These are phyloP conservation scores for Panagrolaimus sp. DNA, from an alignment of 1,140 invertebrate genomes.

Conservation along the genomic window DNA sequence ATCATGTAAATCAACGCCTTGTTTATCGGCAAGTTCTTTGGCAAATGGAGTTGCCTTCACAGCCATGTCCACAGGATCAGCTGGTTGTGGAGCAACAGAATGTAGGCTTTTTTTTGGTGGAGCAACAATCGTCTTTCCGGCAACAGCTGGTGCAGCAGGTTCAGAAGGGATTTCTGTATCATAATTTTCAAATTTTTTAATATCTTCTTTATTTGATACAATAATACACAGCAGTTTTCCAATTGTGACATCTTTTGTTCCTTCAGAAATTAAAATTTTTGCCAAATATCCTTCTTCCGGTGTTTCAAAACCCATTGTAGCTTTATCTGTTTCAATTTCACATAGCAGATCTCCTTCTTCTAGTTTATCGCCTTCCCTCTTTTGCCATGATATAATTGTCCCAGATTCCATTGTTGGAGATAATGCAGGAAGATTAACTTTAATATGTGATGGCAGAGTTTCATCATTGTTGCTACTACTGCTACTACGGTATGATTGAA, in stretches of 20 bases:
- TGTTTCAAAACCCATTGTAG: conserved; percentile 99
- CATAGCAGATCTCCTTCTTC: conserved; percentile 84
- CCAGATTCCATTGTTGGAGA: conserved; percentile 98
- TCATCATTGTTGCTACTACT: too few species aligned
- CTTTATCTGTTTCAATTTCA: conserved; percentile 99
- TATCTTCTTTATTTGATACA: conserved; percentile 66
- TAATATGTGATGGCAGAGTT: conserved; percentile 65
- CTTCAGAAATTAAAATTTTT: conserved; percentile 77
- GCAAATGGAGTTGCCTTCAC: conserved; percentile 88
- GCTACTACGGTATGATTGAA: too few species aligned
- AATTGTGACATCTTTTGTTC: conserved; percentile 69
- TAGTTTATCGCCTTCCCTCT: conserved; percentile 78
- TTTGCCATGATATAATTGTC: conserved; percentile 95
- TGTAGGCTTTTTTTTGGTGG: conserved; percentile 35
- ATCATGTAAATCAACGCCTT: conserved; percentile 61
- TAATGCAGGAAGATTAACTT: conserved; percentile 82
- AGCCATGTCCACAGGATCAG: neutral
- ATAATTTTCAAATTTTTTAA: conserved; percentile 69
- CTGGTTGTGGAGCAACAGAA: neutral
- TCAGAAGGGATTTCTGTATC: conserved; percentile 36
- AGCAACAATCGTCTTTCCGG: conserved; percentile 57
- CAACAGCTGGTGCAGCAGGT: conserved; percentile 40
- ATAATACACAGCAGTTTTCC: conserved; percentile 73
- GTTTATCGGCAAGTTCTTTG: conserved; percentile 73
- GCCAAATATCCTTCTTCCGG: conserved; percentile 96